Conservation (phyloP, 2,113 vertebrate genomes). For the Burhinus bistriatus region DNA sequence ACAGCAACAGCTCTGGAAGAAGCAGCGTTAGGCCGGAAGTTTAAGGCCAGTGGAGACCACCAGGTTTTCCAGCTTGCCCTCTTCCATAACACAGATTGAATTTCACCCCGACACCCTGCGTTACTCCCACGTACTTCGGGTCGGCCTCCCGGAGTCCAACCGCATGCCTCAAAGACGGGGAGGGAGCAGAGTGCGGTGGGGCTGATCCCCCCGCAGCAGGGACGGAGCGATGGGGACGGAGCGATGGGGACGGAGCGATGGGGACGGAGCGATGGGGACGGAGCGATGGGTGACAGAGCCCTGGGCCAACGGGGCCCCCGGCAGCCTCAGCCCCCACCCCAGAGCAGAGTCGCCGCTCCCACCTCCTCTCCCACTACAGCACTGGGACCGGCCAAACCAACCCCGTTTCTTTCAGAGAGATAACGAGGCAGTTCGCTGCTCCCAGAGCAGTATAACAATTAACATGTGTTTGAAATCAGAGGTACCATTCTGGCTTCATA, state of each 20-base stretch:
- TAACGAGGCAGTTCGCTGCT: not conserved
- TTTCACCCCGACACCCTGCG: not conserved
- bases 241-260: too few species aligned
- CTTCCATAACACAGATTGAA: not conserved
- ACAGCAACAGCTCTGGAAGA: not conserved
- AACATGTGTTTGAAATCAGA: not conserved
- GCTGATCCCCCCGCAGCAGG: too few species aligned
- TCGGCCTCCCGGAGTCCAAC: not conserved
- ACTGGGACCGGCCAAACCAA: not conserved
- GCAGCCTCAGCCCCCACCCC: not conserved
- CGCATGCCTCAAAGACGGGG: too few species aligned
- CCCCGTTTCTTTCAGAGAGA: not conserved
- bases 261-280: too few species aligned
- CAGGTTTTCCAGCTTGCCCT: not conserved
- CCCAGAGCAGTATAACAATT: not conserved
- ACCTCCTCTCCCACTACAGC: not conserved
- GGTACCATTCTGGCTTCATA: not conserved
- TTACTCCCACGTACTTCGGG: not conserved
- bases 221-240: too few species aligned
- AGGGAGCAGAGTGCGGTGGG: rapidly evolving
- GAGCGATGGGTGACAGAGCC: not conserved
- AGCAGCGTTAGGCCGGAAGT: not conserved
- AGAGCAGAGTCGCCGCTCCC: not conserved
- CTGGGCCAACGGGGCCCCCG: not conserved
- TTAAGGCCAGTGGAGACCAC: too few species aligned